A percentile compares a stretch with the other conserved stretches of the same genome.
These are phyloP conservation scores for Cydia strobilella DNA, from an alignment of 1,140 invertebrate species.

Conservation along the genomic window DNA sequence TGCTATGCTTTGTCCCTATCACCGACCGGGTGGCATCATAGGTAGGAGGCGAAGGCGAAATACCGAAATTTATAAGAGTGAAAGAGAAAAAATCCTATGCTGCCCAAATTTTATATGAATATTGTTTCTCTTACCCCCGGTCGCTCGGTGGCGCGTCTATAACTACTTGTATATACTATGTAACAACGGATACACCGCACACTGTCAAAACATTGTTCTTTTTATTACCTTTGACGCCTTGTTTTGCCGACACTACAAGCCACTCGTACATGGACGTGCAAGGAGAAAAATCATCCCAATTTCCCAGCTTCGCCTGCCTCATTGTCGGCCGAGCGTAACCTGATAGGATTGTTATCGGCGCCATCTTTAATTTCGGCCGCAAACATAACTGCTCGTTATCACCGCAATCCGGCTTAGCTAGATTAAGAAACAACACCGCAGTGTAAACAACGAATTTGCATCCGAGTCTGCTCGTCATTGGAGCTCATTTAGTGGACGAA, in stretches of 20 bases:
- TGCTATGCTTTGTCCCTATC: no score
- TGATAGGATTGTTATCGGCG: conserved; percentile 78
- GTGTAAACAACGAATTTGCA: conserved; percentile 33
- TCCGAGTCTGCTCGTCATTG: not conserved
- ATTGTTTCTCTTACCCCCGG: no score
- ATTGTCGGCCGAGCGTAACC: conserved; percentile 57
- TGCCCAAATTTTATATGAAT: no score
- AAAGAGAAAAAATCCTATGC: no score
- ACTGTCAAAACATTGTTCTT: not conserved
- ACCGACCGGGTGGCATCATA: no score
- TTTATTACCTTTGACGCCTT: not conserved
- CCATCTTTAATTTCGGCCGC: conserved; percentile 75
- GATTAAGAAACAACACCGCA: conserved; percentile 31
- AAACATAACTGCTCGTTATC: conserved; percentile 51
- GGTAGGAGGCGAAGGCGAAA: no score
- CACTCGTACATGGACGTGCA: conserved; percentile 55
- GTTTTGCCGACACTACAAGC: conserved; percentile 53
- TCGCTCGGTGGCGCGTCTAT: no score
- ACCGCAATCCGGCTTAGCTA: conserved; percentile 11
- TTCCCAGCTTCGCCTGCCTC: conserved; percentile 57
- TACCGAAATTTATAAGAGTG: no score
- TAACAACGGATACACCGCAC: no score
- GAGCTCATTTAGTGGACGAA: not conserved
- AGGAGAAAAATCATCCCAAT: conserved; percentile 79
- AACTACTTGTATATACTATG: no score